Percentiles rank a stretch among this genome's conserved stretches.
phyloP scores from a whole-genome alignment of 2,113 vertebrate genomes.

The Corythornis madagascariensis region DNA sequence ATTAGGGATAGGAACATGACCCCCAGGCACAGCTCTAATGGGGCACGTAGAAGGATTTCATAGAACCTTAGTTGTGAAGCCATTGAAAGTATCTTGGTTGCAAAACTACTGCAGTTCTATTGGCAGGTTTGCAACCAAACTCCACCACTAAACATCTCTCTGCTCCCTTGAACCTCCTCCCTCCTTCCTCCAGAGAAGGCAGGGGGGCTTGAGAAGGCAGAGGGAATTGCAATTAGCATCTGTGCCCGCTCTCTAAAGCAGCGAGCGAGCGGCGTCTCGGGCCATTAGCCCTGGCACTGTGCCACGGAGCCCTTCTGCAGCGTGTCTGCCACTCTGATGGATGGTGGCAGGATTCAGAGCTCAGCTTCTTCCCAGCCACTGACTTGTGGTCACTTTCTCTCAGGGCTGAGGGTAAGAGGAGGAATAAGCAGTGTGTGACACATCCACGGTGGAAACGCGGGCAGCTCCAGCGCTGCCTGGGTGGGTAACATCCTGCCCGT shows the following conservation, averaged over 20 bases:
- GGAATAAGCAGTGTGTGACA: constrained; percentile 34
- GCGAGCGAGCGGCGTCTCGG: not conserved
- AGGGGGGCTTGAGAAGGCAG: too few species aligned
- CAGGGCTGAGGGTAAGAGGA: not conserved
- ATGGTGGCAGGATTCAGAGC: constrained; percentile 43
- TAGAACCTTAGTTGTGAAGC: not conserved
- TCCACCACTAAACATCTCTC: not conserved
- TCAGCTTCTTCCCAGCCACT: not conserved
- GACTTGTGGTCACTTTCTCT: not conserved
- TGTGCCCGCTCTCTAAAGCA: not conserved
- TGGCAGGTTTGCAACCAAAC: not conserved
- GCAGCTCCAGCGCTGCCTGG: not conserved
- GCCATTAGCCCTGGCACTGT: constrained; percentile 56
- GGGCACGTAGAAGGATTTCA: not conserved
- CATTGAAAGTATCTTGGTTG: not conserved
- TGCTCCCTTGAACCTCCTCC: not conserved
- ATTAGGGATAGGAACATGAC: not conserved
- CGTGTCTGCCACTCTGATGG: constrained; percentile 20
- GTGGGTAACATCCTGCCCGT: not conserved
- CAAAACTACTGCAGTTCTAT: not conserved
- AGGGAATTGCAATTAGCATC: not conserved
- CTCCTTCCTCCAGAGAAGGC: not conserved
- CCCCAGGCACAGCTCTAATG: not conserved
- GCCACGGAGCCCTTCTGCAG: constrained; percentile 25
- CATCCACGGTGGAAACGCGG: not conserved